Base-by-base conservation (phyloP, 1,140 invertebrate species). In the Aphaenogaster rudis region DNA sequence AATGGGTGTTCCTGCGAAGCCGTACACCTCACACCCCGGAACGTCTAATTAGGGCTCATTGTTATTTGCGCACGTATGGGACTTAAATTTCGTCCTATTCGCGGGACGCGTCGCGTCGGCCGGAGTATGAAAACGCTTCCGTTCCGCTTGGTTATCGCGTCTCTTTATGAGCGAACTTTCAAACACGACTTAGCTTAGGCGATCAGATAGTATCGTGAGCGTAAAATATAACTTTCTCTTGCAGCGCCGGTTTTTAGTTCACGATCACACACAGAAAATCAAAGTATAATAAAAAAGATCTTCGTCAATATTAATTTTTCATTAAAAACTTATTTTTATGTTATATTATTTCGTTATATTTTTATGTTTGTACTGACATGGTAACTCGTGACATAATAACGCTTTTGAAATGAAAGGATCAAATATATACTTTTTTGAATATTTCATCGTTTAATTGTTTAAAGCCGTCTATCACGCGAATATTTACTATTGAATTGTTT, bases 41-140 rank as follows among this genome's bases (percentile, higher is more conserved):
- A 77, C 61, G 64, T 74, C 76, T 88, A 90, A 90, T 90, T 90
- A 88, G 84, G 45, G 52, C 54, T 89, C 85, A 84, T 90, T 90
- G 84, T 90, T 87, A 82, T 89, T 90, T 87, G 59, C 71, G 21
- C 77, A 59, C 42, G 50, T 64, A 42, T 63, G 36, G 11, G 17
- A 50, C 50, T 63, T 54, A 64, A 79, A 48, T 74, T 59, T 52
- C 21, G n/a, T 0, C 33, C 1, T 36, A 15, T 9, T 54, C 17
- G 17, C 45, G n/a, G 17, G 57, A 36, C n/a, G 36, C n/a, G 63
- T 69, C n/a, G 36, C n/a, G 63, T 69, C 21, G 50, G 21, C 21
- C 39, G 21, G 21, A 39, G 54, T 42, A 45, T 45, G 80, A 61
- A 84, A 74, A 48, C 45, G 42, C 69, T 76, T 74, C 33, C 33